Evolutionary conservation across 2,113 vertebrate genomes (phyloP).

Genomic region (Perca fluviatilis): DNA sequence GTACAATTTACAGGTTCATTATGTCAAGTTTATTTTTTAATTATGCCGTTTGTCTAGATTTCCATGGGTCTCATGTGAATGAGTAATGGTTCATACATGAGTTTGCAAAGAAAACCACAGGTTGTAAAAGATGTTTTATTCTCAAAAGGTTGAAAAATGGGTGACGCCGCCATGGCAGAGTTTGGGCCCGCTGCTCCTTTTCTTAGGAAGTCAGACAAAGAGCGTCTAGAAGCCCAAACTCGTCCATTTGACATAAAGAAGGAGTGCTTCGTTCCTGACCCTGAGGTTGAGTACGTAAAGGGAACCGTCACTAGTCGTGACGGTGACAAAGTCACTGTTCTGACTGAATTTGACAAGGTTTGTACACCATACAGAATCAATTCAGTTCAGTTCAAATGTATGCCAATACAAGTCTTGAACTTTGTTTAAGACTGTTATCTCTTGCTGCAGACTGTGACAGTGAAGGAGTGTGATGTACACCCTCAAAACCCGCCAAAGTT

Average conservation of each 20-base stretch:
- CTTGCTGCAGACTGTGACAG: slow-evolving; percentile 81
- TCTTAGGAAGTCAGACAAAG: slow-evolving; percentile 4
- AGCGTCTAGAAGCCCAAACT: slow-evolving; percentile 8
- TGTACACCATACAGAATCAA: not conserved
- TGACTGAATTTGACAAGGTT: slow-evolving; percentile 86
- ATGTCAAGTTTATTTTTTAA: not conserved
- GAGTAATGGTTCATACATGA: not conserved
- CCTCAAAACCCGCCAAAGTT: slow-evolving; percentile 94
- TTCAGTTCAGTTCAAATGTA: not conserved
- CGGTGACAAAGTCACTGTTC: slow-evolving; percentile 85
- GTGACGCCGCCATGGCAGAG: slow-evolving; percentile 23
- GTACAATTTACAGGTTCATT: not conserved
- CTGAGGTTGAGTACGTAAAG: not conserved
- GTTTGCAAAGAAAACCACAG: not conserved
- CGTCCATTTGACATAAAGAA: slow-evolving; percentile 6
- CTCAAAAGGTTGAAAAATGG: slow-evolving; percentile 76
- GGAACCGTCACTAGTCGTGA: slow-evolving; percentile 79
- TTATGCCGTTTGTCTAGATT: not conserved
- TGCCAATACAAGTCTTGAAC: not conserved
- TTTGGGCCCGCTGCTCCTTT: not conserved
- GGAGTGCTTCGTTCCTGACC: not conserved
- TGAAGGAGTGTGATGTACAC: slow-evolving; percentile 86
- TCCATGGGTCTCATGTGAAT: not conserved
- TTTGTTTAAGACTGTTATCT: not conserved
- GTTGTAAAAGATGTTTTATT: not conserved